Evolutionary conservation across 2,797 vertebrate genomes (phyloP).

Genomic region (Phataginus tetradactyla): DNA sequence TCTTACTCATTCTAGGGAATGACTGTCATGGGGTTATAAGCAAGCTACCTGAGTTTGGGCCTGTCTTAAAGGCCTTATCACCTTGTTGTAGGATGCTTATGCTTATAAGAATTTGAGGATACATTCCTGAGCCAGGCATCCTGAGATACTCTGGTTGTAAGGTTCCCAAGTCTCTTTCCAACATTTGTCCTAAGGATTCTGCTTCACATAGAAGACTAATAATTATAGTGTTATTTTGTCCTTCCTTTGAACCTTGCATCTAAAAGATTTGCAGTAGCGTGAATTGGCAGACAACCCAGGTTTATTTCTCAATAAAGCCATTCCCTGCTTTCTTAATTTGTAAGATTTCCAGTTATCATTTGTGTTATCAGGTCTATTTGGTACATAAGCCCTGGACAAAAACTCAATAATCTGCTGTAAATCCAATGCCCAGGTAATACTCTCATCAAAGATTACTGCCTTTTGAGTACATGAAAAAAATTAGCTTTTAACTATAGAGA

Average conservation of each 20-base stretch:
- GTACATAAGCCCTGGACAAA: not conserved
- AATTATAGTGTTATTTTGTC: conserved; percentile 17
- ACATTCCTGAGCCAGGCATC: not conserved
- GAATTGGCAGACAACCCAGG: not conserved
- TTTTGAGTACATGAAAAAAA: conserved; percentile 36
- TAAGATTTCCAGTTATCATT: not conserved
- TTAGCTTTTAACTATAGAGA: not conserved
- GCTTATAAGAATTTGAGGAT: not conserved
- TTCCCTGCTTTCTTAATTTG: not conserved
- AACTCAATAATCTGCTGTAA: conserved; percentile 20
- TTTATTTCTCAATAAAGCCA: conserved; percentile 40
- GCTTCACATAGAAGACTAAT: conserved; percentile 17
- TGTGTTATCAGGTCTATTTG: not conserved
- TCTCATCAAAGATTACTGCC: not conserved
- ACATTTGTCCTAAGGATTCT: not conserved
- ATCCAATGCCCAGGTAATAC: not conserved
- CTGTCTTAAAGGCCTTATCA: not conserved
- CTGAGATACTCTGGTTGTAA: not conserved
- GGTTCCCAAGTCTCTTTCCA: conserved; percentile 13
- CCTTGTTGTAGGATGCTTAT: not conserved
- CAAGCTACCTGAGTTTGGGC: not conserved
- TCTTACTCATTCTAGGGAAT: not conserved
- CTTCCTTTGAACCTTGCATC: not conserved
- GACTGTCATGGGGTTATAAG: not conserved
- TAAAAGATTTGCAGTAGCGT: conserved; percentile 23